phyloP scores from a whole-genome alignment of 1,140 invertebrate genomes.

The Orius insidiosus region DNA sequence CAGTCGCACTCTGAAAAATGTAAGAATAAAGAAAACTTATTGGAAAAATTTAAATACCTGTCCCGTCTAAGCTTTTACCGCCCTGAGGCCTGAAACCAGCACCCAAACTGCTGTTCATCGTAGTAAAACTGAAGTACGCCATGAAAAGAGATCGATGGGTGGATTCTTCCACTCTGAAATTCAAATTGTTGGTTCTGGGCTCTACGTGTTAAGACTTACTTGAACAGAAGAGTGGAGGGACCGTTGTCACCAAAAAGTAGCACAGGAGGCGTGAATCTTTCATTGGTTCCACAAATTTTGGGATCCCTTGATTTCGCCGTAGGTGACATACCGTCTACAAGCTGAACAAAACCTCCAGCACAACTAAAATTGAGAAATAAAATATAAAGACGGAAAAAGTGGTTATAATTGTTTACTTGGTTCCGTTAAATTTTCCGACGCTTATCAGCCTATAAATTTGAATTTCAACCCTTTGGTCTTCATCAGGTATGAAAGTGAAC shows the following conservation, averaged over 20 bases:
- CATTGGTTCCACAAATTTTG: slow-evolving; percentile 47
- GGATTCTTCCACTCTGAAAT: slow-evolving; percentile 50
- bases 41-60: slow-evolving; percentile 32
- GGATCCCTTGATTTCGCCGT: slow-evolving; percentile 26
- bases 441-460: slow-evolving; percentile 57
- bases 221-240: slow-evolving; percentile 44
- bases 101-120: slow-evolving; percentile 39
- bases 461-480: slow-evolving; percentile 52
- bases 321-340: slow-evolving; percentile 38
- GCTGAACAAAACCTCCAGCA: slow-evolving; percentile 46
- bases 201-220: slow-evolving; percentile 28
- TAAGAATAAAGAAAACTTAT: slow-evolving; percentile 24
- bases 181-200: slow-evolving; percentile 27
- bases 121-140: slow-evolving; percentile 65
- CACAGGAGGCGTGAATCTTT: slow-evolving; percentile 50
- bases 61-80: slow-evolving; percentile 45
- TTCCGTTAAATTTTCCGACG: slow-evolving; percentile 45
- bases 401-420: slow-evolving; percentile 15
- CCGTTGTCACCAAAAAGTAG: slow-evolving; percentile 56
- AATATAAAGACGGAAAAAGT: background rate
- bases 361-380: slow-evolving; percentile 33
- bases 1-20: slow-evolving; percentile 62
- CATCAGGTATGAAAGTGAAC: slow-evolving; percentile 50
- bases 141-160: slow-evolving; percentile 55
- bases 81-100: slow-evolving; percentile 49